Evolutionary conservation across 2,888 invertebrate genomes (phyloP).

Genomic region (Mimachlamys varia): DNA sequence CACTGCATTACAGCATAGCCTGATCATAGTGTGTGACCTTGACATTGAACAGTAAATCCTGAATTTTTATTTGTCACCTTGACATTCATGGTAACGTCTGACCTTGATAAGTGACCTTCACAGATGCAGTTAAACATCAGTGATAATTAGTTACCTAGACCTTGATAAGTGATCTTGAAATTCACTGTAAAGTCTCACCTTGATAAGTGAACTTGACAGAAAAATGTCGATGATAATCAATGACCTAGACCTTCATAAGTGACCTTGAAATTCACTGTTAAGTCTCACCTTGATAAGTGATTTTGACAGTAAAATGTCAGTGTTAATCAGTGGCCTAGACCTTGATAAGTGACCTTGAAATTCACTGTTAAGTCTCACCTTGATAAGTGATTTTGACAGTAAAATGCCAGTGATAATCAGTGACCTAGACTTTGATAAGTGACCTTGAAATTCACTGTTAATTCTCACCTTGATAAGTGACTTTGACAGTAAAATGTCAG

Average conservation of each 20-base stretch:
- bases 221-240: no score
- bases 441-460: background rate
- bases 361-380: no score
- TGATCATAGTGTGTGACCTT: no score
- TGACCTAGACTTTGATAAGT: no score
- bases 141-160: no score
- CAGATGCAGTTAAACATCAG: no score
- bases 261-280: background rate
- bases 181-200: background rate
- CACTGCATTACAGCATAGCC: no score
- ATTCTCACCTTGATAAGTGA: background rate
- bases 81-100: background rate
- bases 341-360: background rate
- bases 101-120: background rate
- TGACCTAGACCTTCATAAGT: no score
- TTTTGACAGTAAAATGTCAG: background rate
- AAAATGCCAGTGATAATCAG: no score
- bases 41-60: no score
- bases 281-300: no score
- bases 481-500: no score
- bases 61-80: background rate
- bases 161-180: background rate
- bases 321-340: background rate
- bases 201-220: background rate
- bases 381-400: background rate